A percentile compares a stretch with the other conserved stretches of the same genome.
Evolutionary conservation across 1,140 invertebrate genomes (phyloP).

Genomic region (Orius laevigatus): DNA sequence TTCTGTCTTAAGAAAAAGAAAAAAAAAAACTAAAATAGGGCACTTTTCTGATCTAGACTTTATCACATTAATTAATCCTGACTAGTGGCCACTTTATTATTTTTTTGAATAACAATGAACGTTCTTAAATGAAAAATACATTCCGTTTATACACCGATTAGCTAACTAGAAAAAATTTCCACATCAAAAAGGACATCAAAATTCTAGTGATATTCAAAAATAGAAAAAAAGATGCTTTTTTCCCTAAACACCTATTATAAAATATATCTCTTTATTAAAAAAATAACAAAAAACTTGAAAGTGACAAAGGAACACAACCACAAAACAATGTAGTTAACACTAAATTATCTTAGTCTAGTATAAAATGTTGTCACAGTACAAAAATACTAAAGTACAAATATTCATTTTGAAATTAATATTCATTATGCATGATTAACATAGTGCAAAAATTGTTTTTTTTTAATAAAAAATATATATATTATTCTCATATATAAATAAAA

Average conservation of each 20-base stretch:
- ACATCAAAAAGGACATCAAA: constrained; percentile 16
- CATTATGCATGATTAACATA: constrained; percentile 20
- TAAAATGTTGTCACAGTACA: constrained; percentile 21
- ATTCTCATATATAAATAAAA: constrained; percentile 16
- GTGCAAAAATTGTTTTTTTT: constrained; percentile 19
- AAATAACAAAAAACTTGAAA: constrained; percentile 15
- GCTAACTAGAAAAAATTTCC: constrained; percentile 16
- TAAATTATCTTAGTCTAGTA: constrained; percentile 18
- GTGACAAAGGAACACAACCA: constrained; percentile 20
- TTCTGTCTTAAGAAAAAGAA: background rate
- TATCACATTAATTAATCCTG: background rate
- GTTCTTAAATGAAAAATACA: constrained; percentile 9
- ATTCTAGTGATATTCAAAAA: constrained; percentile 18
- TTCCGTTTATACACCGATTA: constrained; percentile 6
- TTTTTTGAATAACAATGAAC: constrained; percentile 10
- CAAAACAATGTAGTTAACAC: constrained; percentile 17
- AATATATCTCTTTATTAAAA: constrained; percentile 14
- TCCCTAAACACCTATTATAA: constrained; percentile 14
- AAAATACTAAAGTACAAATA: constrained; percentile 23
- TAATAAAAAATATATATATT: constrained; percentile 20
- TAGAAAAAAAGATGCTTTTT: constrained; percentile 7
- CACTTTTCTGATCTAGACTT: constrained; percentile 1
- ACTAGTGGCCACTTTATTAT: background rate
- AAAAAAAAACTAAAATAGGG: constrained; percentile 4
- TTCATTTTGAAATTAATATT: constrained; percentile 19